Percentiles rank a stretch among this genome's conserved stretches.
Evolutionary conservation across 2,888 invertebrate species (phyloP).

Genomic region (Osmoderma eremita): DNA sequence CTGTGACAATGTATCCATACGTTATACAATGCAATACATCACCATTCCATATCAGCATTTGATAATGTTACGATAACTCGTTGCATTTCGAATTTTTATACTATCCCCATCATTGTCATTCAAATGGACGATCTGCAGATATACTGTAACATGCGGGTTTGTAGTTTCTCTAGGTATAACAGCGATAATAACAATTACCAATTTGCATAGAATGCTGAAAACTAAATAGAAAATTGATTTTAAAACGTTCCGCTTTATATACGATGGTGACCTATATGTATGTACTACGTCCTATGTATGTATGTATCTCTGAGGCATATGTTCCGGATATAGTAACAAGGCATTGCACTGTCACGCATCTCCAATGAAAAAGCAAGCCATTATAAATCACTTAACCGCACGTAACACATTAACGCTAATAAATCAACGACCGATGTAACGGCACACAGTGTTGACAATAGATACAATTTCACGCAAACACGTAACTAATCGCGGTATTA

Average conservation of each 20-base stretch:
- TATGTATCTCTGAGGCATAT: constrained; percentile 9
- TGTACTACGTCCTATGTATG: neutral
- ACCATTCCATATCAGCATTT: neutral
- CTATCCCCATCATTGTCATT: constrained; percentile 11
- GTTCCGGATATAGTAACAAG: constrained; percentile 21
- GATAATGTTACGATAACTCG: neutral
- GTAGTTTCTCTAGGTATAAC: neutral
- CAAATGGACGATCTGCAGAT: neutral
- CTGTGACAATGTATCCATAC: neutral
- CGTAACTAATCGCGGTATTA: constrained; percentile 18
- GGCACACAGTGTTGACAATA: constrained; percentile 24
- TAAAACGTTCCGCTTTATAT: constrained; percentile 12
- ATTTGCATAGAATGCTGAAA: constrained; percentile 36
- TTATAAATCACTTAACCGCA: constrained; percentile 37
- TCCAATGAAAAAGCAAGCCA: constrained; percentile 22
- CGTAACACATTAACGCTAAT: constrained; percentile 31
- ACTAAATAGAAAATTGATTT: constrained; percentile 31
- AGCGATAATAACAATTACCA: constrained; percentile 23
- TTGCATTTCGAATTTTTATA: neutral
- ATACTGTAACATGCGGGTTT: constrained; percentile 12
- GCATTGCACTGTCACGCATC: constrained; percentile 26
- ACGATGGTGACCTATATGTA: neutral
- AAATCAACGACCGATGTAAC: constrained; percentile 21
- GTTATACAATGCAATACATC: constrained; percentile 1
- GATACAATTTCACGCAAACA: constrained; percentile 33